Conservation (phyloP, 2,888 invertebrate genomes). For the Nomada ruficornis region DNA sequence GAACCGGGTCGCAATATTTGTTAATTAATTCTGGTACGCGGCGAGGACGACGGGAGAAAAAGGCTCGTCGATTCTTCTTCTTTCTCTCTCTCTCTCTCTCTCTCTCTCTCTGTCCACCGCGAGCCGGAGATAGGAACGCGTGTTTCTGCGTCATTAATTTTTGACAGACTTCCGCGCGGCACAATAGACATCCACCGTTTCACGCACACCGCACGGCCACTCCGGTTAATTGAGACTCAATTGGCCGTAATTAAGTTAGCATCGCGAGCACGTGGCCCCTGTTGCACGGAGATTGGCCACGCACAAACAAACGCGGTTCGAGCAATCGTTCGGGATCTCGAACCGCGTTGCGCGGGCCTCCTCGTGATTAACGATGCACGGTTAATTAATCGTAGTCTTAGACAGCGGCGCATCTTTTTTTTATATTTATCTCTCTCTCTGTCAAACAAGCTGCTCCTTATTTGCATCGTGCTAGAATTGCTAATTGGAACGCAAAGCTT, state of each 20-base stretch:
- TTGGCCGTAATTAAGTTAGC: slow-evolving; percentile 81
- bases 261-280: slow-evolving; percentile 69
- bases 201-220: slow-evolving; percentile 40
- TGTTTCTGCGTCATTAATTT: slow-evolving; percentile 68
- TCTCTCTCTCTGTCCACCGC: slow-evolving; percentile 7
- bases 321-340: slow-evolving; percentile 52
- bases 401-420: too few relatives aligned
- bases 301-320: slow-evolving; percentile 49
- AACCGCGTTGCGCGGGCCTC: not conserved
- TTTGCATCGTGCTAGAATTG: not conserved
- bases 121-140: slow-evolving; percentile 27
- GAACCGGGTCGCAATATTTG: slow-evolving; percentile 22
- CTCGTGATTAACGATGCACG: not conserved
- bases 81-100: too few relatives aligned
- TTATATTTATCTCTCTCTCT: too few relatives aligned
- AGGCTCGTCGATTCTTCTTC: slow-evolving; percentile 26
- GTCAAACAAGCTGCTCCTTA: too few relatives aligned
- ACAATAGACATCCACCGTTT: slow-evolving; percentile 44
- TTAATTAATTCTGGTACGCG: slow-evolving; percentile 35
- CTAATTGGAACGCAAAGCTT: slow-evolving; percentile 43
- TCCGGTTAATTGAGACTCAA: slow-evolving; percentile 80
- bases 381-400: not conserved
- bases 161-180: slow-evolving; percentile 61
- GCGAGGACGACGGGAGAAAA: not conserved
- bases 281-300: slow-evolving; percentile 69